A percentile compares a stretch with the other conserved stretches of the same genome.
phyloP scores from a whole-genome alignment of 2,888 invertebrate species.

The Amblyjoppa fuscipennis region DNA sequence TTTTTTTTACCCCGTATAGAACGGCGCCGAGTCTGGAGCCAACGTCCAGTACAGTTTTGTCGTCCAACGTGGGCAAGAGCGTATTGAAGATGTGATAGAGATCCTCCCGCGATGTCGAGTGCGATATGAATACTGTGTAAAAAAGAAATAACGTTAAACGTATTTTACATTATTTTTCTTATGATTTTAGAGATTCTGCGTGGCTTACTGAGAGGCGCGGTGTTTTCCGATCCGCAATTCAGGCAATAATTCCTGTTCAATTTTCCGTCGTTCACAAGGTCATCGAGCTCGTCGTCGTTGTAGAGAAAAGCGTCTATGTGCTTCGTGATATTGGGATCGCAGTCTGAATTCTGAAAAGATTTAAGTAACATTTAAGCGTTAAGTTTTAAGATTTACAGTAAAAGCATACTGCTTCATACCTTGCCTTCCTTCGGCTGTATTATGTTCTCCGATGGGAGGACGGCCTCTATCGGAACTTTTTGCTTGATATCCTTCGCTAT shows the following conservation, averaged over 20 bases:
- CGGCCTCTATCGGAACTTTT: slow-evolving; percentile 75
- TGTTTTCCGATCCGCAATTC: slow-evolving; percentile 86
- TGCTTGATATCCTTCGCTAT: slow-evolving; percentile 74
- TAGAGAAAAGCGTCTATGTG: slow-evolving; percentile 91
- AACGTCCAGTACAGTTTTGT: slow-evolving; percentile 89
- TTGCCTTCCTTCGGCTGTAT: slow-evolving; percentile 74
- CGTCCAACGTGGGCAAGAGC: slow-evolving; percentile 87
- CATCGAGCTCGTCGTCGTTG: slow-evolving; percentile 88
- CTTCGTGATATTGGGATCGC: slow-evolving; percentile 86
- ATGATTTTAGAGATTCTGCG: slow-evolving; percentile 68
- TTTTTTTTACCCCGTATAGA: slow-evolving; percentile 87
- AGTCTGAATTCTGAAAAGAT: slow-evolving; percentile 86
- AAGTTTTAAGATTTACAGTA: background rate
- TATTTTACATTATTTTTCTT: background rate
- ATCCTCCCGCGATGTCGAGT: slow-evolving; percentile 88
- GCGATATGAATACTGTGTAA: slow-evolving; percentile 87
- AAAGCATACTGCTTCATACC: slow-evolving; percentile 65
- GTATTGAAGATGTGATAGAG: slow-evolving; percentile 88
- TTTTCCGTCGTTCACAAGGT: slow-evolving; percentile 86
- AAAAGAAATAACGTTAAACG: background rate
- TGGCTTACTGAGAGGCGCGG: slow-evolving; percentile 85
- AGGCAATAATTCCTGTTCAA: slow-evolving; percentile 86
- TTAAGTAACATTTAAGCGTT: background rate
- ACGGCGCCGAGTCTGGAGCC: slow-evolving; percentile 91
- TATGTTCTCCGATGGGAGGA: slow-evolving; percentile 77